Base-by-base conservation (phyloP, 1,140 invertebrate species). In the Ladona fulva region DNA sequence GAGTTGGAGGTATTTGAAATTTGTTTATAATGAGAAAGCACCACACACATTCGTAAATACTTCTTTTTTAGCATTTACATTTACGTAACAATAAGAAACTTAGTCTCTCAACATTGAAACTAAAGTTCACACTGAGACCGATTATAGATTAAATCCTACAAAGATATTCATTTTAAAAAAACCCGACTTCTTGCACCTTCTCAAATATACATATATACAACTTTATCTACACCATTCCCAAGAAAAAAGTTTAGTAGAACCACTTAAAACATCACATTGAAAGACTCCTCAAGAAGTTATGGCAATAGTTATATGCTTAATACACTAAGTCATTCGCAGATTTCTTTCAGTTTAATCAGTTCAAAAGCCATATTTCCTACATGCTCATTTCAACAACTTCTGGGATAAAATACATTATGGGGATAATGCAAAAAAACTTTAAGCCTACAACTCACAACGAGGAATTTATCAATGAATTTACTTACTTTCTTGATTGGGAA, bases 21-120 rank as follows among this genome's bases (percentile, higher is more conserved):
- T 66, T 66, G 52, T 66, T 66, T 66, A 66, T 66, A 66, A 66
- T 66, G 52, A 66, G 52, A 66, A 66, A 66, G 52, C 52, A 66
- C 52, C 52, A 66, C 52, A 66, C 52, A 66, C 52, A 66, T 66
- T 66, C 52, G 52, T 66, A 66, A 66, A 66, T 66, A 66, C 52
- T 66, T 22, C 29, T 37, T 52, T 52, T 52, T 52, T 66, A 66
- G 16, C 52, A 66, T 66, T 66, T 66, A 66, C 52, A 52, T 66
- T 19, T 66, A 66, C 52, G 14, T 66, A 66, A 66, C 52, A 66
- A 66, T 66, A 66, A 19, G 52, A 66, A 66, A 66, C 52, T 66
- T 66, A 66, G 52, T 66, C n/a, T 66, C 52, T 66, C 12, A 66
- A 66, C 52, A 66, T 66, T 66, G 14, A 66, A 66, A 66, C 52